Evolutionary conservation across 2,888 invertebrate genomes (phyloP), one percentile per base, ranked within the genome.

Genomic region (Steinernema hermaphroditum): DNA sequence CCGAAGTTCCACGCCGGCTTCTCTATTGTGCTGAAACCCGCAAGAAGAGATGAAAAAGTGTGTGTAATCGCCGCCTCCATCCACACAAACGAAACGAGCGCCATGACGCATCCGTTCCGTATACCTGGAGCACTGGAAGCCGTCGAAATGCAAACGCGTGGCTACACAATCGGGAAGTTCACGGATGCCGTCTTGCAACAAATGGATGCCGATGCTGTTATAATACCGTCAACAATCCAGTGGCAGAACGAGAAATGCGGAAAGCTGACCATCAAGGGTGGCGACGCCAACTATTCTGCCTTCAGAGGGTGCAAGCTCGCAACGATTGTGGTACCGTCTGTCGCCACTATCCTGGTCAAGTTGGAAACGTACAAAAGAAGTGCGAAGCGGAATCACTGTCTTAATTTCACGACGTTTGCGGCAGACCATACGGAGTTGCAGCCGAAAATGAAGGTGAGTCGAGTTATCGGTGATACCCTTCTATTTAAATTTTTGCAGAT

Each of bases 121-220:
- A 1, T 14, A 9, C 2, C n/a, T n/a, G n/a, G n/a, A n/a, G n/a
- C n/a, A n/a, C 62, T 29, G 32, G 32, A 32, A 27, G 9, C 62
- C 32, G 14, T 62, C 12, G 62, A 62, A 27, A 14, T 29, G 16
- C 62, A 62, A 32, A 62, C 62, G 2, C 62, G 62, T 9, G 29
- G 4, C 1, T 62, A 32, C 19, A 29, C 62, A 9, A 1, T 62
- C 1, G 62, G 62, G 4, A 62, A 62, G n/a, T 62, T 62, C 62
- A 62, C 62, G 12, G 62, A 62, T 29, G 62, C 62, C 2, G 62
- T 62, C 8, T 12, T 62, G 62, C 62, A 62, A n/a, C 62, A 62
- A 27, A 16, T 62, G 32, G 62, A 62, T 19, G 62, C 62, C 12
- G 62, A 62, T 16, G 62, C 62, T 14, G 62, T 62, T 2, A 29